Conservation (phyloP, 2,888 invertebrate species). For the Glomeris marginata region DNA sequence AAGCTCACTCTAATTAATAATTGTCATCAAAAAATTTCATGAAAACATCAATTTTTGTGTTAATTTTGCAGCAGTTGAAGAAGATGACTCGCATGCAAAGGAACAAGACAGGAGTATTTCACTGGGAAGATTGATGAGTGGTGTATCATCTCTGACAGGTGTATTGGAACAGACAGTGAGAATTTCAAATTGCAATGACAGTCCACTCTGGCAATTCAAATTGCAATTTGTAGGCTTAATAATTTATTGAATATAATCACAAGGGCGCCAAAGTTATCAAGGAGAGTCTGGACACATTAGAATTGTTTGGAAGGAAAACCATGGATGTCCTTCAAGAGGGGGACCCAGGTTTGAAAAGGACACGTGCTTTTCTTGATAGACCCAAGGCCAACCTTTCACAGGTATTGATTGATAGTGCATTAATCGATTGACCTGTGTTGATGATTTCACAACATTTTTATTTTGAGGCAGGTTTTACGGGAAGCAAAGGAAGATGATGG, state of each 20-base stretch:
- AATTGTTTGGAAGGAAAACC: constrained; percentile 86
- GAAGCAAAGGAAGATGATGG: constrained; percentile 46
- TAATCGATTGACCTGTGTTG: neutral
- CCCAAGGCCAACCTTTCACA: constrained; percentile 11
- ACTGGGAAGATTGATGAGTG: constrained; percentile 48
- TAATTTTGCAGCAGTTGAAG: neutral
- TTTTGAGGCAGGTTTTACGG: constrained; percentile 35
- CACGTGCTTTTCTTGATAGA: constrained; percentile 44
- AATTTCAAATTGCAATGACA: no score
- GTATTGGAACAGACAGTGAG: constrained; percentile 49
- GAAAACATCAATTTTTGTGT: no score
- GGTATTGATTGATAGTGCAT: constrained; percentile 3
- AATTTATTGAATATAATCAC: constrained; percentile 3
- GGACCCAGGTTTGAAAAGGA: constrained; percentile 72
- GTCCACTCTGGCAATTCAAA: constrained; percentile 24
- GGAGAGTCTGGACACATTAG: constrained; percentile 72
- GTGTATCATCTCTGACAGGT: constrained; percentile 39
- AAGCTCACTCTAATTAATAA: no score
- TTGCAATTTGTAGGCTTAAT: constrained; percentile 2
- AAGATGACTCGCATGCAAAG: neutral
- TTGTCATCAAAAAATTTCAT: no score
- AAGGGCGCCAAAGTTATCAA: constrained; percentile 44
- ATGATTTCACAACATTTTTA: neutral
- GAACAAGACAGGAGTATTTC: constrained; percentile 17
- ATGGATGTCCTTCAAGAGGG: constrained; percentile 86